These are phyloP conservation scores for Malurus cyaneus DNA, from an alignment of 2,113 vertebrate genomes.

Conservation along the genomic window DNA sequence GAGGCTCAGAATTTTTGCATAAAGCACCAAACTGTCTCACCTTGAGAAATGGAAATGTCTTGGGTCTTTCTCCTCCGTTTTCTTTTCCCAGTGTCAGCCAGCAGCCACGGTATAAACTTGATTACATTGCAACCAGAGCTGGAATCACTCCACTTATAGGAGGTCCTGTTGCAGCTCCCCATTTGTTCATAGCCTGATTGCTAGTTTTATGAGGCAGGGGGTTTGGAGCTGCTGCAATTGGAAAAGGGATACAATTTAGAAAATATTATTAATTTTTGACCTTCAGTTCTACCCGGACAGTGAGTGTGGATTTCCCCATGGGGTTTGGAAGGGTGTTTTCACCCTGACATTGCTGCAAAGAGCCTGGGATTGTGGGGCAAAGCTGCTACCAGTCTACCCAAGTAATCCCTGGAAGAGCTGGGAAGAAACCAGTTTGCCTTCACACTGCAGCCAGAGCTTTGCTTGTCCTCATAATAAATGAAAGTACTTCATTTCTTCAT, in stretches of 20 bases:
- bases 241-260: background rate
- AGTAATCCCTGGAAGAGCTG: background rate
- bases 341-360: background rate
- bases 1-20: background rate
- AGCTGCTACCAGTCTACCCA: background rate
- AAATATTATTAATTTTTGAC: background rate
- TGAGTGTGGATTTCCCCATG: background rate
- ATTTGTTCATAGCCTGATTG: background rate
- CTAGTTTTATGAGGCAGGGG: background rate
- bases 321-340: background rate
- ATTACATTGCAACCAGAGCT: background rate
- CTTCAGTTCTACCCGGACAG: background rate
- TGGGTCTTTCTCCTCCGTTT: accelerated
- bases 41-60: background rate
- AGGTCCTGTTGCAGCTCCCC: background rate
- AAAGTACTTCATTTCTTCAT: background rate
- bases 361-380: background rate
- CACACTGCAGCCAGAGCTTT: background rate
- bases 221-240: background rate
- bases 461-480: background rate
- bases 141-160: background rate
- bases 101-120: background rate
- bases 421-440: background rate
- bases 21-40: background rate
- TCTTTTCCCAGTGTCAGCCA: background rate